phyloP scores from a whole-genome alignment of 2,797 vertebrate genomes.

The Anguilla pacifica region DNA sequence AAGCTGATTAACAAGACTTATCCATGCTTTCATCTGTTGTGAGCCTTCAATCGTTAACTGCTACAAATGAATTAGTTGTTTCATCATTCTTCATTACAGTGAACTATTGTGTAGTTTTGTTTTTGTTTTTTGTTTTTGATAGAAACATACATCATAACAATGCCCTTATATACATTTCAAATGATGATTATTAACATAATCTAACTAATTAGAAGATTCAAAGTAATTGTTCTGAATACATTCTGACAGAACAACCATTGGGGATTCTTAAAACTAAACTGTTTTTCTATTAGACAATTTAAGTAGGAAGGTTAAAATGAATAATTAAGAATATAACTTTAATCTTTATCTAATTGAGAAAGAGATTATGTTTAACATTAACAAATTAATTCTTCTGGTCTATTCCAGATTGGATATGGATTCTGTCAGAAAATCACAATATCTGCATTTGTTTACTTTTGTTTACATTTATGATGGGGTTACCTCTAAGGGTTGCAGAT shows the following conservation, averaged over 20 bases:
- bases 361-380: slow-evolving; percentile 1
- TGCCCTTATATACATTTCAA: slow-evolving; percentile 23
- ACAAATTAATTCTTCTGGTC: not conserved
- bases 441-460: not conserved
- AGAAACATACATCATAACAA: slow-evolving; percentile 19
- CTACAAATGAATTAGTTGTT: slow-evolving; percentile 32
- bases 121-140: not conserved
- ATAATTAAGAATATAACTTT: slow-evolving; percentile 42
- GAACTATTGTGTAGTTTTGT: not conserved
- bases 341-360: slow-evolving; percentile 31
- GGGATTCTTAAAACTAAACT: slow-evolving; percentile 27
- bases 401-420: not conserved
- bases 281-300: slow-evolving; percentile 38
- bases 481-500: not conserved
- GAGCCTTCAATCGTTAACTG: slow-evolving; percentile 24
- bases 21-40: slow-evolving; percentile 32
- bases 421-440: not conserved
- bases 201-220: slow-evolving; percentile 35
- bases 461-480: not conserved
- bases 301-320: slow-evolving; percentile 35
- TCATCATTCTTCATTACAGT: slow-evolving; percentile 8
- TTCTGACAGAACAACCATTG: not conserved
- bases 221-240: slow-evolving; percentile 22
- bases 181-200: slow-evolving; percentile 37
- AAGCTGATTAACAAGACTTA: not conserved